Evolutionary conservation across 92 coral and sea anemone species (phyloP), one percentile per base, ranked within the genome.

Genomic region (Siderastrea radians): DNA sequence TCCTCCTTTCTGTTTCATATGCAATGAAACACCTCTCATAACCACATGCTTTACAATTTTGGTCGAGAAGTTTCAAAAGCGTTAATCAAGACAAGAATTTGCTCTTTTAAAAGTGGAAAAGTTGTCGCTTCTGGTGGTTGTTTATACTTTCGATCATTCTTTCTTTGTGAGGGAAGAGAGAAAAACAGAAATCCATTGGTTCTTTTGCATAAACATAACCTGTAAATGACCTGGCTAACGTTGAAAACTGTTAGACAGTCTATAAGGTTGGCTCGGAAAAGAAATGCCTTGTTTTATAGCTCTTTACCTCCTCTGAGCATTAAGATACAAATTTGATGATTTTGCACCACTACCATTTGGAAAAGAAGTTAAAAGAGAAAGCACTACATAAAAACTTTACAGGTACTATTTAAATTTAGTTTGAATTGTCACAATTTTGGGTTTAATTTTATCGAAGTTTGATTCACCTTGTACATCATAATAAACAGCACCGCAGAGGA

Each of bases 101-200:
- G 8, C 10, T 55, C 12, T 14, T 7, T 4, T 55, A 43, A 75
- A 14, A 43, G 69, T 38, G 71, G 53, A 49, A 62, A 60, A 47
- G 48, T 59, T 74, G 6, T 61, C 17, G 3, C 4, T 49, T 50
- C 19, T 8, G 87, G 81, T 84, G 80, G 62, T 19, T 84, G 63
- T 84, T 84, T 74, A 73, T 59, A 48, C 74, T 84, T 83, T 74
- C 51, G 60, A 60, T 84, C 87, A 84, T 84, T 72, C 62, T 74
- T 84, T 84, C 80, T 38, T 52, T 74, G 81, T 84, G 87, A 84
- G 87, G 4, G 17, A 84, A 84, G 80, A 62, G 12, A n/a, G 8
- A 84, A 73, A 73, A 7, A 26, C 3, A 3, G 17, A 61, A 49
- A 49, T 12, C 44, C 10, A 84, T 84, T 84, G 87, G 87, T 61